phyloP scores from a whole-genome alignment of 2,888 invertebrate genomes.

The Tuberolachnus salignus region DNA sequence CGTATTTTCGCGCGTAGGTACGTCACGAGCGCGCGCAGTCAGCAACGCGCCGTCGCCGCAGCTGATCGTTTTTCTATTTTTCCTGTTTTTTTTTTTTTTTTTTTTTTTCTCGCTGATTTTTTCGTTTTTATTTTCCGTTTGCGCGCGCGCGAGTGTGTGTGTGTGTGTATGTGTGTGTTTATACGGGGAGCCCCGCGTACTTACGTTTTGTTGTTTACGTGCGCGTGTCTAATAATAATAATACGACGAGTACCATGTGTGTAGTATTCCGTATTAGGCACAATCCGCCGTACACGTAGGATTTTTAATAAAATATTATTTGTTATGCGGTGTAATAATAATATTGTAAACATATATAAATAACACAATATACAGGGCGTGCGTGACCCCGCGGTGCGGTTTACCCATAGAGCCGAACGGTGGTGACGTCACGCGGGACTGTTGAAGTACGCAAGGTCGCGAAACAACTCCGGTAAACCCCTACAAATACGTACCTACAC shows the following conservation, averaged over 20 bases:
- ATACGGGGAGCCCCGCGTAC: neutral
- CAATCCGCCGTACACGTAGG: neutral
- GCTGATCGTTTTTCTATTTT: constrained; percentile 12
- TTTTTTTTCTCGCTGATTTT: too few relatives aligned
- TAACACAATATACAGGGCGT: neutral
- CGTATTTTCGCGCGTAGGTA: neutral
- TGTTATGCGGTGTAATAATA: too few relatives aligned
- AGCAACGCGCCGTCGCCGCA: constrained; percentile 23
- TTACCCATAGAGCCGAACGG: neutral
- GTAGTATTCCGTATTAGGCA: neutral
- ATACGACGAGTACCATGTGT: neutral
- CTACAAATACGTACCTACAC: neutral
- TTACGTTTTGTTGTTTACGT: neutral
- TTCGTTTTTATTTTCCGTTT: neutral
- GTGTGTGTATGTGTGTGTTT: neutral
- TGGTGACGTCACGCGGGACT: constrained; percentile 18
- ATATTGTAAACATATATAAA: too few relatives aligned
- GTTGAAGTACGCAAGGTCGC: neutral
- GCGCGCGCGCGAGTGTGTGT: neutral
- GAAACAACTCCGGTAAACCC: constrained; percentile 12
- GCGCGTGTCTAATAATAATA: neutral
- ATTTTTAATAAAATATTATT: too few relatives aligned
- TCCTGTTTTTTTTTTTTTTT: too few relatives aligned
- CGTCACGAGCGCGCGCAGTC: constrained; percentile 29
- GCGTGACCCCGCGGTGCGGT: constrained; percentile 1